Conservation (phyloP, 1,140 invertebrate species). For the Colletes gigas region DNA sequence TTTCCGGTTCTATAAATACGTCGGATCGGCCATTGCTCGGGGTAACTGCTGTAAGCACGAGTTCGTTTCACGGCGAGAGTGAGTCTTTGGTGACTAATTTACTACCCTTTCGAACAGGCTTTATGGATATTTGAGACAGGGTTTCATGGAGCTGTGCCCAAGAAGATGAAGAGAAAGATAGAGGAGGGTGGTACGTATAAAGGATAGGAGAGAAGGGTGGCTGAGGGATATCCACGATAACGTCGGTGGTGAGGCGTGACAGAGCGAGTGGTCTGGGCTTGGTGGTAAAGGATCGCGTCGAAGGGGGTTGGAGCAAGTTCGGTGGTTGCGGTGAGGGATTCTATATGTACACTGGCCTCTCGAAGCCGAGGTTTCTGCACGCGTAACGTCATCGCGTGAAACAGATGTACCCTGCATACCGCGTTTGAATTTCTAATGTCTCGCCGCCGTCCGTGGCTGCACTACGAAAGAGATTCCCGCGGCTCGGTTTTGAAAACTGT, state of each 20-base stretch:
- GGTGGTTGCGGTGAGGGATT: slow-evolving; percentile 1
- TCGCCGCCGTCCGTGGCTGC: not conserved
- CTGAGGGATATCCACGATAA: slow-evolving; percentile 24
- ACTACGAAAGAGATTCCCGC: not conserved
- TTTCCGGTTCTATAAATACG: slow-evolving; percentile 4
- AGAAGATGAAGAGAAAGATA: slow-evolving; percentile 9
- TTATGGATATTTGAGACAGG: slow-evolving; percentile 24
- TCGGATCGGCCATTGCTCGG: slow-evolving; percentile 8
- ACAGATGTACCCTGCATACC: slow-evolving; percentile 28
- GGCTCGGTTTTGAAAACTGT: not conserved
- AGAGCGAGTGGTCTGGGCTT: slow-evolving; percentile 6
- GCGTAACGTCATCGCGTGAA: slow-evolving; percentile 14
- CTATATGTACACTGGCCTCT: not conserved
- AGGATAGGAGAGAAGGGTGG: not conserved
- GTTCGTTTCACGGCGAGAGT: not conserved
- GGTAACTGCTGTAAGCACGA: not conserved
- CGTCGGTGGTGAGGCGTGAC: slow-evolving; percentile 21
- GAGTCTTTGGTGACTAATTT: slow-evolving; percentile 34
- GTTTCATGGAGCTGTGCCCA: not conserved
- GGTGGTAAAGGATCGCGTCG: not conserved
- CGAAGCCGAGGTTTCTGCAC: slow-evolving; percentile 19
- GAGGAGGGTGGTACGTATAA: not conserved
- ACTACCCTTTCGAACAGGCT: slow-evolving; percentile 8
- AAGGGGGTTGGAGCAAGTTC: slow-evolving; percentile 13
- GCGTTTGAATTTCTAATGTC: slow-evolving; percentile 36